These are phyloP conservation scores for Chauna torquata DNA, from an alignment of 2,113 vertebrate genomes.

Conservation along the genomic window DNA sequence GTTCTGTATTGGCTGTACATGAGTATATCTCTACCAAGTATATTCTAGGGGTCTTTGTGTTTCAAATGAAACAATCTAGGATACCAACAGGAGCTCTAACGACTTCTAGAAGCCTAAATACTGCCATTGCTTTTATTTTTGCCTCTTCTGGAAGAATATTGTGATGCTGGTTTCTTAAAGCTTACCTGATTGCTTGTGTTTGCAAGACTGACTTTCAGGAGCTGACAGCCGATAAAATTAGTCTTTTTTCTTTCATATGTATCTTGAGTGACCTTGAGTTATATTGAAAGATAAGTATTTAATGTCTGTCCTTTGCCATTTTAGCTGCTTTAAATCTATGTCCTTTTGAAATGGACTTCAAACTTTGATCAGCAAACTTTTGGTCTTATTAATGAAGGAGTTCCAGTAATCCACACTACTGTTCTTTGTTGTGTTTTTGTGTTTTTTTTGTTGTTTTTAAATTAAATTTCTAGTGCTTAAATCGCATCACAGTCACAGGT, in stretches of 20 bases:
- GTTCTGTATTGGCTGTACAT: background rate
- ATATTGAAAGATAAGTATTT: background rate
- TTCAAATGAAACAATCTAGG: background rate
- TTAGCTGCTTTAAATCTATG: background rate
- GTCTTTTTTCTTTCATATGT: background rate
- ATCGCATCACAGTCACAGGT: background rate
- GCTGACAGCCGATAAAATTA: background rate
- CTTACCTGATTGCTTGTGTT: background rate
- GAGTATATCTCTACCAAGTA: background rate
- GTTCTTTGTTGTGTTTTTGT: background rate
- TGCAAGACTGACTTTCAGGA: background rate
- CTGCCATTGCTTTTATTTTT: background rate
- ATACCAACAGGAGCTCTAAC: background rate
- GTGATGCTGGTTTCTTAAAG: background rate
- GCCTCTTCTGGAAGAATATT: background rate
- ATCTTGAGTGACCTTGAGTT: background rate
- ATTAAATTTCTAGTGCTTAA: background rate
- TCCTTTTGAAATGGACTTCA: background rate
- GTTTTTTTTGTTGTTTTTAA: background rate
- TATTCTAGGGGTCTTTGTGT: background rate
- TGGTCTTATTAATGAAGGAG: background rate
- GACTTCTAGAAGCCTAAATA: background rate
- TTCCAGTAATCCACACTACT: background rate
- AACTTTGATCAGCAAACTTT: background rate
- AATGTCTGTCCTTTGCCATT: background rate